Evolutionary conservation across 2,113 vertebrate genomes (phyloP).

Genomic region (Grantiella picta): DNA sequence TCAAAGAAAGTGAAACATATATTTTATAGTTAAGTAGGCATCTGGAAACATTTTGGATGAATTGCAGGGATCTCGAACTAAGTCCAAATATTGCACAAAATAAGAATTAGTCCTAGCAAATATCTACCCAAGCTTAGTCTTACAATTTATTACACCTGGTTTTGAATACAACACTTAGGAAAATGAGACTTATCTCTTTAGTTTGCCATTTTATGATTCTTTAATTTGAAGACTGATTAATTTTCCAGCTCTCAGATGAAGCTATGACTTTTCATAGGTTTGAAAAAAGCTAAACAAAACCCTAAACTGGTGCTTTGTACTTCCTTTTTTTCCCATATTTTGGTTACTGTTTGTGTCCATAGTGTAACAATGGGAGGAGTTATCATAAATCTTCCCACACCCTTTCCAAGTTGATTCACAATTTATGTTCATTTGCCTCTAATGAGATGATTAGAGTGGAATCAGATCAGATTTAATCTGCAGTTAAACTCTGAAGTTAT

Average conservation of each 20-base stretch:
- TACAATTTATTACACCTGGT: background rate
- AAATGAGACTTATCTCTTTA: background rate
- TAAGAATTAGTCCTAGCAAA: background rate
- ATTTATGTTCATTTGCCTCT: conserved; percentile 46
- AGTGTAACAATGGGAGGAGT: background rate
- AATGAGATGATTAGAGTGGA: conserved; percentile 61
- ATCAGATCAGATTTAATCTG: conserved; percentile 59
- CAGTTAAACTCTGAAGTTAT: conserved; percentile 47
- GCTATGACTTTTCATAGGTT: background rate
- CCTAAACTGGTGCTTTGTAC: background rate
- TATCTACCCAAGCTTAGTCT: background rate
- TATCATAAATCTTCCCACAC: background rate
- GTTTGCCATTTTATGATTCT: background rate
- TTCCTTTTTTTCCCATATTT: background rate
- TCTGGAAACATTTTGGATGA: background rate
- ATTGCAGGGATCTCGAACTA: background rate
- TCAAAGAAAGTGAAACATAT: background rate
- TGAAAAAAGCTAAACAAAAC: background rate
- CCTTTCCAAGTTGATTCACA: conserved; percentile 3
- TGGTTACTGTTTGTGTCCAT: background rate
- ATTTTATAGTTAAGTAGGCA: background rate
- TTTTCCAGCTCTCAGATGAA: background rate
- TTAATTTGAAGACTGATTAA: background rate
- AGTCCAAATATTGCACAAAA: background rate
- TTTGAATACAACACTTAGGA: background rate